A percentile compares a stretch with the other conserved stretches of the same genome.
phyloP scores from a whole-genome alignment of 2,797 vertebrate species.

The Margarornis squamiger region DNA sequence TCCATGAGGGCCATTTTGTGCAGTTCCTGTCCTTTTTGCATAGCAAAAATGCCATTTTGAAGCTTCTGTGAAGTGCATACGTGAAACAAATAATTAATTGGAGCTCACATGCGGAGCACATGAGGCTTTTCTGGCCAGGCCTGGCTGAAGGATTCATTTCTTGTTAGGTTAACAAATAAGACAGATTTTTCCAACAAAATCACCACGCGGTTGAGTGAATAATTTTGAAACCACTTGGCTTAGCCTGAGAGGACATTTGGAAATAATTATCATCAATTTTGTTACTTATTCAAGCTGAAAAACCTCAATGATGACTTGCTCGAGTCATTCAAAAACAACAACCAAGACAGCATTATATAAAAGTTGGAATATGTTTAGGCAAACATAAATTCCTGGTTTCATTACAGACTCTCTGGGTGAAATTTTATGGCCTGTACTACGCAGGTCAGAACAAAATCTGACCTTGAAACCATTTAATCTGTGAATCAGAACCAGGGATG shows the following conservation, averaged over 20 bases:
- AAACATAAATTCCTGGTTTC: conserved; percentile 1
- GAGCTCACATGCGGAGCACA: neutral
- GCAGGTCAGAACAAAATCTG: conserved; percentile 33
- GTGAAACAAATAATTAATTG: neutral
- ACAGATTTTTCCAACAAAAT: conserved; percentile 49
- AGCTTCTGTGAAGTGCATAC: neutral
- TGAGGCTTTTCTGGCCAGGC: neutral
- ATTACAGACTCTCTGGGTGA: neutral
- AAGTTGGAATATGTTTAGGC: neutral
- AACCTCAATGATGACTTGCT: conserved; percentile 44
- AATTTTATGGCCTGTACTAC: neutral
- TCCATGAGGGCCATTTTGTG: neutral
- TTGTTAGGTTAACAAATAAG: conserved; percentile 21
- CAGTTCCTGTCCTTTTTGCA: neutral
- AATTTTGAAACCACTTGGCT: conserved; percentile 55
- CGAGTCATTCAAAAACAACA: conserved; percentile 39
- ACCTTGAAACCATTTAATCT: neutral
- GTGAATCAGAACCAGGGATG: neutral
- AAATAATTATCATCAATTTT: conserved; percentile 61
- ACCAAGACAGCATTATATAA: conserved; percentile 3
- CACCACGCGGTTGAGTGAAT: conserved; percentile 10
- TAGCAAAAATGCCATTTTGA: neutral
- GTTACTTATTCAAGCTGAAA: conserved; percentile 61
- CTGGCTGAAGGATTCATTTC: neutral
- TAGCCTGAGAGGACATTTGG: conserved; percentile 55